Conservation (phyloP, 2,113 vertebrate genomes). For the Syngnathus scovelli region DNA sequence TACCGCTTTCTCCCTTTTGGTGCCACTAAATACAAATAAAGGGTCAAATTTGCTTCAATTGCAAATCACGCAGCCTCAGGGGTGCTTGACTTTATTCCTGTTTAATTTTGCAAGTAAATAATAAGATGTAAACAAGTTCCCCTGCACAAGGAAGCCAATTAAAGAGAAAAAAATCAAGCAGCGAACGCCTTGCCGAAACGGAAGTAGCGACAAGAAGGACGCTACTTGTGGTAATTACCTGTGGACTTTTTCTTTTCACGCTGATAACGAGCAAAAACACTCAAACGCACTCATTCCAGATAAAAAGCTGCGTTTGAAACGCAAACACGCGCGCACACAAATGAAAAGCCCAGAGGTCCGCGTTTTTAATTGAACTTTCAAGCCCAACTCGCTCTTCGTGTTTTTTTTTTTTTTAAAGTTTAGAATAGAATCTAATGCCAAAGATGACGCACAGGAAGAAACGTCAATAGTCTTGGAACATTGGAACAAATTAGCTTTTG, state of each 20-base stretch:
- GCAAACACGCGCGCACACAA: constrained; percentile 4
- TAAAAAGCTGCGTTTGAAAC: constrained; percentile 6
- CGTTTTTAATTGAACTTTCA: constrained; percentile 67
- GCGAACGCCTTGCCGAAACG: constrained; percentile 17
- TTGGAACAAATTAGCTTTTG: background rate
- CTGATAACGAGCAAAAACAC: constrained; percentile 60
- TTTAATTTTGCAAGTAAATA: background rate
- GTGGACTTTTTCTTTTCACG: constrained; percentile 50
- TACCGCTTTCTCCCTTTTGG: background rate
- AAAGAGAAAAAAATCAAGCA: constrained; percentile 1
- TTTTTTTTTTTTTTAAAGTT: constrained; percentile 12
- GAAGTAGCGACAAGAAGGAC: background rate
- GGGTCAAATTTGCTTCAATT: background rate
- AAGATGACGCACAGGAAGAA: background rate
- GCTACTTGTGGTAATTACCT: constrained; percentile 57
- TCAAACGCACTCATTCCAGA: background rate
- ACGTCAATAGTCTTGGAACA: background rate
- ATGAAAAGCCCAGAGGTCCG: constrained; percentile 48
- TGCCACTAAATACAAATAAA: background rate
- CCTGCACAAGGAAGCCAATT: background rate
- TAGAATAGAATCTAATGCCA: background rate
- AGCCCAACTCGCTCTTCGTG: constrained; percentile 40
- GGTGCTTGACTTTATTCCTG: background rate
- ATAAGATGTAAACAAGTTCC: background rate
- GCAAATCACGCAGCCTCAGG: background rate